Conservation (phyloP, 2,888 invertebrate species). For the Orchestes rusci region DNA sequence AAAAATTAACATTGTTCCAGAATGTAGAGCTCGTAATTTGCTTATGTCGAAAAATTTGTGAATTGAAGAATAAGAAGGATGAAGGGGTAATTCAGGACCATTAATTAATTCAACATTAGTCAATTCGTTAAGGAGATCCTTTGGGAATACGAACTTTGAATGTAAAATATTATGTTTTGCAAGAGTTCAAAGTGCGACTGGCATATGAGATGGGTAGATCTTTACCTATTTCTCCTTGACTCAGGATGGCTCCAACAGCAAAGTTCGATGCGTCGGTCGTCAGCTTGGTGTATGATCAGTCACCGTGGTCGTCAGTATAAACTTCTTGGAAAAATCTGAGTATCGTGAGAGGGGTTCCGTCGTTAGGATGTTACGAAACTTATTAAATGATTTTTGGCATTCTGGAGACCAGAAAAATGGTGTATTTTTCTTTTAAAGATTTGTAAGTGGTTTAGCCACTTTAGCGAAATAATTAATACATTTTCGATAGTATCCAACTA, state of each 20-base stretch:
- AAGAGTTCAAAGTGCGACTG: slow-evolving; percentile 34
- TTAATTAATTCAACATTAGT: no score
- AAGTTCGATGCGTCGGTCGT: slow-evolving; percentile 37
- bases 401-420: slow-evolving; percentile 18
- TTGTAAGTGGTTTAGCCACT: slow-evolving; percentile 22
- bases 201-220: slow-evolving; percentile 38
- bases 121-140: no score
- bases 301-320: no score
- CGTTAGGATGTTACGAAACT: slow-evolving; percentile 21
- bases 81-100: no score
- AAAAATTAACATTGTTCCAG: no score
- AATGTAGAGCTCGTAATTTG: no score
- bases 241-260: slow-evolving; percentile 22
- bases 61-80: no score
- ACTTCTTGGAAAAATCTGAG: slow-evolving; percentile 6
- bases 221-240: slow-evolving; percentile 32
- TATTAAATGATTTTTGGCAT: slow-evolving; percentile 13
- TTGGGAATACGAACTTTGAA: no score
- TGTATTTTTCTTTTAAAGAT: slow-evolving; percentile 20
- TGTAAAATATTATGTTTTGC: no score
- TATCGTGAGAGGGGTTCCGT: slow-evolving; percentile 28
- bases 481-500: slow-evolving; percentile 21
- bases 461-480: slow-evolving; percentile 20
- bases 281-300: no score
- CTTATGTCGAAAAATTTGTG: no score